Conservation (phyloP, 2,797 vertebrate species). For the Glyptemys insculpta region DNA sequence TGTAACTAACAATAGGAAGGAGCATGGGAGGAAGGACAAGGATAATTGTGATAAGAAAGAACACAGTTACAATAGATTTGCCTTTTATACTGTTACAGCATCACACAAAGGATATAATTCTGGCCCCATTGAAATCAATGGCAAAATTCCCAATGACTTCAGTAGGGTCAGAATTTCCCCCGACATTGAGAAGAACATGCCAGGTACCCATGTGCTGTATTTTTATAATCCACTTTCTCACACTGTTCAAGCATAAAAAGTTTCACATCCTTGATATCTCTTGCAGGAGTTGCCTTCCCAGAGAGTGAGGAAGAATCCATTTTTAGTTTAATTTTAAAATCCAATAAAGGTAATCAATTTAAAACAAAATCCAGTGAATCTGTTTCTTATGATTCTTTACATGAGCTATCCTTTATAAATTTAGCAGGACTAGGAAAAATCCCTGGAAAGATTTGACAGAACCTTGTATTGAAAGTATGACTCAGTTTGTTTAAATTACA, state of each 20-base stretch:
- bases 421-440: constrained; percentile 20
- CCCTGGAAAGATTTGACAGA: constrained; percentile 1
- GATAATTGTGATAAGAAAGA: neutral
- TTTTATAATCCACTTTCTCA: neutral
- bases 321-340: constrained; percentile 7
- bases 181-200: neutral
- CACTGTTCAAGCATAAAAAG: neutral
- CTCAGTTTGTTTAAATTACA: neutral
- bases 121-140: neutral
- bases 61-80: neutral
- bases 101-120: neutral
- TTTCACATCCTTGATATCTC: neutral
- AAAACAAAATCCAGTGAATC: neutral
- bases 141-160: neutral
- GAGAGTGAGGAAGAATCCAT: neutral
- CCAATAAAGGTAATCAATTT: neutral
- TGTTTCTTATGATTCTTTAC: neutral
- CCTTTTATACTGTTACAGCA: neutral
- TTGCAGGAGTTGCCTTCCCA: neutral
- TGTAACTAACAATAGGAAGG: neutral
- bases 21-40: neutral
- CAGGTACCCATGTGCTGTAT: neutral
- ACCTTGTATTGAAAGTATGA: constrained; percentile 3
- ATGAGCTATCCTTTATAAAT: neutral
- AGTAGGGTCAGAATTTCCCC: neutral